phyloP scores from a whole-genome alignment of 37 sponge, comb jelly and placozoan genomes.

The Beroe forskalii region DNA sequence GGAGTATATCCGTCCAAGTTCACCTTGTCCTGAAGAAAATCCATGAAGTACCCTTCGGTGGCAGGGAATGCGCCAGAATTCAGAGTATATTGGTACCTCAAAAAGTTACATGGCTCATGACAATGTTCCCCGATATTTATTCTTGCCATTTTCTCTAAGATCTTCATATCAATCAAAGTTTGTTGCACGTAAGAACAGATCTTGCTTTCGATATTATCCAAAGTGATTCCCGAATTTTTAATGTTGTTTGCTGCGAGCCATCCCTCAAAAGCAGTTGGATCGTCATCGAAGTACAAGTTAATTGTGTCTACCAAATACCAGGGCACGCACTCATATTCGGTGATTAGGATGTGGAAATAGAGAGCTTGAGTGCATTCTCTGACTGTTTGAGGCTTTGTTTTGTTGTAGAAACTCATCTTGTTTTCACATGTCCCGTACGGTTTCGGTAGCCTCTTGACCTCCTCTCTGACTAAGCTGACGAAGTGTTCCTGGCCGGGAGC shows the following conservation, averaged over 20 bases:
- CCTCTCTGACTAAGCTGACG: neutral
- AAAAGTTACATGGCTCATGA: neutral
- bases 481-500: slow-evolving; percentile 9
- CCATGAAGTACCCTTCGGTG: neutral
- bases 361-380: neutral
- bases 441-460: neutral
- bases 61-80: neutral
- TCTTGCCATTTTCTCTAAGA: neutral
- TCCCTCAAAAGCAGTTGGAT: neutral
- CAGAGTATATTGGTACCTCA: neutral
- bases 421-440: slow-evolving; percentile 5
- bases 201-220: neutral
- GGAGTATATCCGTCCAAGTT: no score
- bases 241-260: neutral
- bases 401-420: neutral
- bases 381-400: neutral
- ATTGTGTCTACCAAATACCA: slow-evolving; percentile 9
- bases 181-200: neutral
- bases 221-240: neutral
- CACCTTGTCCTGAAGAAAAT: no score
- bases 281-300: neutral
- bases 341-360: neutral
- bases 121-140: neutral
- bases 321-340: neutral
- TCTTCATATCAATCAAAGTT: neutral